A percentile compares a stretch with the other conserved stretches of the same genome.
phyloP scores from a whole-genome alignment of 2,797 vertebrate genomes.

The Cyprinodon diabolis region DNA sequence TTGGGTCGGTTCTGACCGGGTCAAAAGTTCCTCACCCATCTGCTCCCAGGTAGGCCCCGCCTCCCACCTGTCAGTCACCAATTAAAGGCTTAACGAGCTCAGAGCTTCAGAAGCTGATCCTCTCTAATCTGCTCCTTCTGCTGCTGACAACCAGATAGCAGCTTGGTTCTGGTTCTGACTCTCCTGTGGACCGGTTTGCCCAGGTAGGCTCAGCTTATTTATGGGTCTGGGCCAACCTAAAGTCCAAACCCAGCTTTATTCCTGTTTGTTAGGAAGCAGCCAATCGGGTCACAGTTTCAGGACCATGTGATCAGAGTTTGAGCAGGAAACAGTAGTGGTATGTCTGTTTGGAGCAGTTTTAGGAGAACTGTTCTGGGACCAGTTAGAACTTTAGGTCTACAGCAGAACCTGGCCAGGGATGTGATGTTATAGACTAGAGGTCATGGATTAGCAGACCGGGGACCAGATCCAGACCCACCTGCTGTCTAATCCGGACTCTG shows the following conservation, averaged over 20 bases:
- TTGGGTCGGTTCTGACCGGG: not conserved
- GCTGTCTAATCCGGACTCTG: too few species aligned
- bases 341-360: not conserved
- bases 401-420: not conserved
- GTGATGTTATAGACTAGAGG: too few species aligned
- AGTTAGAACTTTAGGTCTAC: not conserved
- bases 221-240: too few species aligned
- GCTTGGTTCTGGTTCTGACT: conserved; percentile 1
- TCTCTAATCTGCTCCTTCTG: conserved; percentile 41
- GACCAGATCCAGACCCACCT: too few species aligned
- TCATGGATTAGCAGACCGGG: too few species aligned
- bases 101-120: conserved; percentile 38
- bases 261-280: not conserved
- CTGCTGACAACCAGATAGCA: not conserved
- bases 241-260: not conserved
- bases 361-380: not conserved
- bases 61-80: conserved; percentile 42
- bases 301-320: not conserved
- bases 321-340: not conserved
- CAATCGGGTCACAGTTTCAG: not conserved
- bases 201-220: not conserved
- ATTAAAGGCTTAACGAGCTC: conserved; percentile 55
- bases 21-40: conserved; percentile 13
- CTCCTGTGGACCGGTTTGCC: not conserved
- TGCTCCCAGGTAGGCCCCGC: conserved; percentile 36